phyloP scores from a whole-genome alignment of 2,888 invertebrate species.

The Peribatodes rhomboidaria region DNA sequence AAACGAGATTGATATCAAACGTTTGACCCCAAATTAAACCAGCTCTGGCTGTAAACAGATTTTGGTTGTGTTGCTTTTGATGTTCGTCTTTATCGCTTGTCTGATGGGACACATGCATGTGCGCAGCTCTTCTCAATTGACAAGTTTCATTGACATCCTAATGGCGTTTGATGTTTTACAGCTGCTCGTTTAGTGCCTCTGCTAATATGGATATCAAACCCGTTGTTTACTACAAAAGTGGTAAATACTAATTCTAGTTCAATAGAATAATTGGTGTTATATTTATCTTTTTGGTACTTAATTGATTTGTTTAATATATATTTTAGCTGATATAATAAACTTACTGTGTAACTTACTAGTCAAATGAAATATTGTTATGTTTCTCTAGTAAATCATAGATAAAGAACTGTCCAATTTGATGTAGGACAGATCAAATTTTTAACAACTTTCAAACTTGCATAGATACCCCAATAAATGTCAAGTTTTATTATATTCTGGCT shows the following conservation, averaged over 20 bases:
- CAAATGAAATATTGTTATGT: neutral
- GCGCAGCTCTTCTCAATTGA: slow-evolving; percentile 62
- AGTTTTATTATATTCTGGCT: slow-evolving; percentile 19
- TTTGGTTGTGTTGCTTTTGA: slow-evolving; percentile 65
- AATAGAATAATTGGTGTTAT: slow-evolving; percentile 2
- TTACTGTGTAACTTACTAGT: no score
- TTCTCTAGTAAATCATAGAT: neutral
- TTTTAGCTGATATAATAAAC: neutral
- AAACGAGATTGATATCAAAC: slow-evolving; percentile 74
- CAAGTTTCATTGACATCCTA: slow-evolving; percentile 59
- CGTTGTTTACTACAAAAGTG: slow-evolving; percentile 19
- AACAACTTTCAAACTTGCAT: neutral
- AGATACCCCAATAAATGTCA: neutral
- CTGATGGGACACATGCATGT: slow-evolving; percentile 51
- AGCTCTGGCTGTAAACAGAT: slow-evolving; percentile 68
- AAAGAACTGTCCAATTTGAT: neutral
- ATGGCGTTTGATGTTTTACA: slow-evolving; percentile 48
- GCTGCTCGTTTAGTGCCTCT: slow-evolving; percentile 34
- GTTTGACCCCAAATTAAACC: slow-evolving; percentile 75
- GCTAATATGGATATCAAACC: slow-evolving; percentile 38
- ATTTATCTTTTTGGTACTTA: neutral
- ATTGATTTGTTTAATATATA: neutral
- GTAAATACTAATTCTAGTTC: slow-evolving; percentile 1
- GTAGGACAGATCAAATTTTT: neutral
- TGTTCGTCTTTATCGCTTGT: slow-evolving; percentile 67